Evolutionary conservation across 2,888 invertebrate species (phyloP).

Genomic region (Nephrotoma flavescens): DNA sequence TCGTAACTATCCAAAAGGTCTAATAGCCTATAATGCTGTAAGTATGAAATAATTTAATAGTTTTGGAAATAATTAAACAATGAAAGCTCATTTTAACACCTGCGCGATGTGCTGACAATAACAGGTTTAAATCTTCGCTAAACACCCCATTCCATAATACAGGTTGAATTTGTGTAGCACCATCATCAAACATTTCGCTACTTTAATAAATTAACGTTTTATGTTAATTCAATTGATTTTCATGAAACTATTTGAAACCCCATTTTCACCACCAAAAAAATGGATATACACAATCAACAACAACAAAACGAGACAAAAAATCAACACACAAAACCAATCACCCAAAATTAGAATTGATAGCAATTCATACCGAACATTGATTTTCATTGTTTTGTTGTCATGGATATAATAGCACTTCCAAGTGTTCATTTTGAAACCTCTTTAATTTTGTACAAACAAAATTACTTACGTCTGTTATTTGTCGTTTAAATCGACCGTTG

Average conservation of each 20-base stretch:
- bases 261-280: not conserved
- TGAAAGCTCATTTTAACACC: not conserved
- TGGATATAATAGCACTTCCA: not conserved
- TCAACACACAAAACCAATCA: not conserved
- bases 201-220: not conserved
- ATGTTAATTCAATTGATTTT: not conserved
- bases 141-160: not conserved
- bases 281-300: not conserved
- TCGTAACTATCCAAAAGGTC: conserved; percentile 55
- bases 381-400: conserved; percentile 2
- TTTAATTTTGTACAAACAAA: not conserved
- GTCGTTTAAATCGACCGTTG: not conserved
- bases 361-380: not conserved
- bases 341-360: not conserved
- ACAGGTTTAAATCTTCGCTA: not conserved
- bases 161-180: not conserved
- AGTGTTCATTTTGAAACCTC: conserved; percentile 3
- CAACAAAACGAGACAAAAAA: not conserved
- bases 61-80: not conserved
- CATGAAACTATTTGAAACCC: not conserved
- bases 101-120: not conserved
- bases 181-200: not conserved
- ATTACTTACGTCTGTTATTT: not conserved
- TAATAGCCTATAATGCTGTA: conserved; percentile 58
- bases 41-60: conserved; percentile 13